phyloP scores from a whole-genome alignment of 2,113 vertebrate species.

The Emydocephalus ijimae region DNA sequence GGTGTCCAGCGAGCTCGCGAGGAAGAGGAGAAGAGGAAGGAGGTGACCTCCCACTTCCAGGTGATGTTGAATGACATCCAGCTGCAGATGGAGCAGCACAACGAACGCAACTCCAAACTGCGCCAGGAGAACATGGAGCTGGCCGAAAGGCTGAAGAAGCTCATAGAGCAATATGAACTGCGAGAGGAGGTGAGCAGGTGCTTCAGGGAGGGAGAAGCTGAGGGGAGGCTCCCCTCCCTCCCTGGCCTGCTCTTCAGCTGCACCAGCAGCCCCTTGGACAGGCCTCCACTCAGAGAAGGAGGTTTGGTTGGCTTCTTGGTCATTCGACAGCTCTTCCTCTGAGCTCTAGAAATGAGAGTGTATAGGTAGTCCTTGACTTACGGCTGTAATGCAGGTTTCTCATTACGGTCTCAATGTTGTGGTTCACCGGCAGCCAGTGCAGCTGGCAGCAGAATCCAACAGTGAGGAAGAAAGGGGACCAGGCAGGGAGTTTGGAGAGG shows the following conservation, averaged over 20 bases:
- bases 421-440: no score
- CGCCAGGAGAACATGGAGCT: slow-evolving; percentile 95
- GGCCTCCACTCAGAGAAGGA: not conserved
- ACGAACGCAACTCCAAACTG: slow-evolving; percentile 89
- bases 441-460: no score
- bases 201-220: not conserved
- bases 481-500: no score
- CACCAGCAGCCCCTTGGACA: not conserved
- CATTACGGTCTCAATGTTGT: not conserved
- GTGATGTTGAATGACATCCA: slow-evolving; percentile 96
- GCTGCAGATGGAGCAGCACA: slow-evolving; percentile 98
- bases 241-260: not conserved
- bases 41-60: slow-evolving; percentile 97
- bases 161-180: slow-evolving; percentile 96
- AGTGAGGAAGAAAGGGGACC: no score
- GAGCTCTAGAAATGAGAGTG: not conserved
- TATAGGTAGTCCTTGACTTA: no score
- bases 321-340: not conserved
- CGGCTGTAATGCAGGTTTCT: not conserved
- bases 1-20: slow-evolving; percentile 89
- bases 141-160: slow-evolving; percentile 92
- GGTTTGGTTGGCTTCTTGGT: not conserved
- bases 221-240: not conserved
- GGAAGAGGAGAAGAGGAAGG: slow-evolving; percentile 96
- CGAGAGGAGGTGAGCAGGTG: slow-evolving; percentile 81